Evolutionary conservation across 1,140 invertebrate species (phyloP).

Genomic region (Hesperophylax magnus): DNA sequence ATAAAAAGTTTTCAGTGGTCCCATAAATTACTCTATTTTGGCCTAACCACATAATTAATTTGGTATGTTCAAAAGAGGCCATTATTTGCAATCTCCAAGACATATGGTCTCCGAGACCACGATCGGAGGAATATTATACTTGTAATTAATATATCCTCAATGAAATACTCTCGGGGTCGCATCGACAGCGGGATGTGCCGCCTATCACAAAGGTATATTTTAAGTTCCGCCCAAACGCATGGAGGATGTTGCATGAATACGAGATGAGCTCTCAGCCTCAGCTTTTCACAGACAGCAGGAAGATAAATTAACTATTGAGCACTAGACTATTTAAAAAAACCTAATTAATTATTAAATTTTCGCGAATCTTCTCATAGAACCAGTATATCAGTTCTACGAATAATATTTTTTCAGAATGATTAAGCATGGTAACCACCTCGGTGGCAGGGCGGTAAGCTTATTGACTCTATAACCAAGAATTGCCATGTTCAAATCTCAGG

Average conservation of each 20-base stretch:
- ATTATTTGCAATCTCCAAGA: constrained; percentile 50
- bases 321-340: neutral
- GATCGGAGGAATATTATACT: constrained; percentile 52
- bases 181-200: neutral
- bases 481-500: too few species aligned
- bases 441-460: too few species aligned
- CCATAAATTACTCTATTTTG: too few species aligned
- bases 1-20: too few species aligned
- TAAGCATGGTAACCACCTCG: too few species aligned
- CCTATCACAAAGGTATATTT: neutral
- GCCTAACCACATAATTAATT: neutral
- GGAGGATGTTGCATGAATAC: neutral
- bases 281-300: neutral
- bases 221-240: neutral
- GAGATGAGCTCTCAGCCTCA: neutral
- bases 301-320: neutral
- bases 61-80: constrained; percentile 45
- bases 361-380: too few species aligned
- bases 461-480: too few species aligned
- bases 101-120: constrained; percentile 33
- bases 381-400: too few species aligned
- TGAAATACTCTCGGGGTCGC: constrained; percentile 27
- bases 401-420: too few species aligned
- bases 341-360: too few species aligned
- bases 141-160: constrained; percentile 54